Conservation (phyloP, 2,888 invertebrate genomes). For the Ochlodes sylvanus region DNA sequence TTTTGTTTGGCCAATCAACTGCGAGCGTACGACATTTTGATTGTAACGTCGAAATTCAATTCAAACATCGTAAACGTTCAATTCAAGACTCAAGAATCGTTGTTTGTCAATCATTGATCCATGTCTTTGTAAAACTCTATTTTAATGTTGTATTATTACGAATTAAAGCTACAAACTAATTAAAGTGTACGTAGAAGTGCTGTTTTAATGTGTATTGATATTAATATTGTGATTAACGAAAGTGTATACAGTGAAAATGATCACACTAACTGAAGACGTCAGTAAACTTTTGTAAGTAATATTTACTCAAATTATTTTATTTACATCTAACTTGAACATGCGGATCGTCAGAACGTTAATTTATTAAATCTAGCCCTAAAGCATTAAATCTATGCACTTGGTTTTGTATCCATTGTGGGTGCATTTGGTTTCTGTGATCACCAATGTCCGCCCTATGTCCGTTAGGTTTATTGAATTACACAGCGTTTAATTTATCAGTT, state of each 20-base stretch:
- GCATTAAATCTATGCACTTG: no score
- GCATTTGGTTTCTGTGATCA: no score
- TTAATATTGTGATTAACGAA: slow-evolving; percentile 38
- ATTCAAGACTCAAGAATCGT: slow-evolving; percentile 26
- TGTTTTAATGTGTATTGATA: slow-evolving; percentile 44
- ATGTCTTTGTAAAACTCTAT: slow-evolving; percentile 17
- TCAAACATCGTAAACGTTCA: slow-evolving; percentile 45
- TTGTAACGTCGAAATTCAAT: slow-evolving; percentile 47
- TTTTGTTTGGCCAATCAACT: slow-evolving; percentile 39
- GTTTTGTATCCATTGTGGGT: no score
- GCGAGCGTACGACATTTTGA: slow-evolving; percentile 39
- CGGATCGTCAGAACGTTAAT: no score
- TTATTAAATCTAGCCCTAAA: no score
- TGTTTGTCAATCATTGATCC: slow-evolving; percentile 5
- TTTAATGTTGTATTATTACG: slow-evolving; percentile 12
- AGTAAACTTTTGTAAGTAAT: slow-evolving; percentile 71
- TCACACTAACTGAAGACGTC: slow-evolving; percentile 62
- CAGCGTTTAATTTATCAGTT: no score
- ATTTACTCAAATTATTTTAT: neutral
- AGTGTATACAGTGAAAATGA: slow-evolving; percentile 55
- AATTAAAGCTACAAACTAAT: slow-evolving; percentile 9
- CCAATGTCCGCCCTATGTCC: slow-evolving; percentile 7
- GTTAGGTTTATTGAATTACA: neutral
- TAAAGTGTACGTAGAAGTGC: slow-evolving; percentile 28
- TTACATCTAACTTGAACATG: neutral